Evolutionary conservation across 2,888 invertebrate species (phyloP), one percentile per base, ranked within the genome.

Genomic region (Ectropis crepuscularia): DNA sequence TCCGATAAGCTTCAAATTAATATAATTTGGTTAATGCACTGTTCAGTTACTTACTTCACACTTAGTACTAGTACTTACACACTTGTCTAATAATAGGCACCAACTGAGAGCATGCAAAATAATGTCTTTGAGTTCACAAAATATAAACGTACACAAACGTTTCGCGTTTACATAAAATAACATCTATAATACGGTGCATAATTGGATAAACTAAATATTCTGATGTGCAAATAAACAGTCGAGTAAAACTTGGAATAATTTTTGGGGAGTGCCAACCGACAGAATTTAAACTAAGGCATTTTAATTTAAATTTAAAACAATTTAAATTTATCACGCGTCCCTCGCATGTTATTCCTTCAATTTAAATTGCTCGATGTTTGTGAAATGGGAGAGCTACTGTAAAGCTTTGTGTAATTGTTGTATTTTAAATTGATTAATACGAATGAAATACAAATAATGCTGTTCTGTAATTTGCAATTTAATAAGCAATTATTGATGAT

Each of bases 241-340:
- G 9, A 6, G 5, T 9, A 6, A 38, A 38, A 57, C 28, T 42
- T 36, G 28, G 28, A 54, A 38, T 49, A 9, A 50, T 45, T 50
- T 50, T 53, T 11, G 12, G 48, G 47, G 37, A 11, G 16, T 42
- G 50, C 11, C 50, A 39, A 10, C 42, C 38, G 47, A 47, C 9
- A 42, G 37, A 53, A 54, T 53, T 60, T 43, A n/a, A 42, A n/a
- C 37, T 11, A 16, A 12, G 6, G 43, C 39, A 11, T 53, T 47
- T 62, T 38, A 12, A 50, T 50, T 50, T 39, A 39, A 57, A 63
- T 58, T 45, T 53, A 38, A 51, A 43, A 42, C 47, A 57, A 57
- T 53, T 51, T 41, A 51, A 9, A 38, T 62, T 48, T 36, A 60
- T 12, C 12, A 47, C 9, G 41, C 45, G 50, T 9, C 49, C 10